Evolutionary conservation across 2,888 invertebrate genomes (phyloP).

Genomic region (Bimastos eiseni): DNA sequence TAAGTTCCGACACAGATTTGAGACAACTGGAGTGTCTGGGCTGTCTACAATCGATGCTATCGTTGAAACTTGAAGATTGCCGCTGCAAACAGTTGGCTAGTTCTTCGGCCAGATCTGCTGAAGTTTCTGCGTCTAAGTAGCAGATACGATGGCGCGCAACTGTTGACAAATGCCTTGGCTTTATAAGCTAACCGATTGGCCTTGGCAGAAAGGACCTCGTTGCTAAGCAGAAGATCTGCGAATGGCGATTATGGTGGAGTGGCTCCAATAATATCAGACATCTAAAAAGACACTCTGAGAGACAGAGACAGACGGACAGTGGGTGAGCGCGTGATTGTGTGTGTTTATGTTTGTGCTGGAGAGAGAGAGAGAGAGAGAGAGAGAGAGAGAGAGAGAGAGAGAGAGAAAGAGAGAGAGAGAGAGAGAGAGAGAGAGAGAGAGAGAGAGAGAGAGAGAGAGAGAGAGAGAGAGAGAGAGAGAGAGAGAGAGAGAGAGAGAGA

Average conservation of each 20-base stretch:
- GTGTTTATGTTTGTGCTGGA: too few relatives aligned
- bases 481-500: conserved; percentile 37
- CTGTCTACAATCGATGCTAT: too few relatives aligned
- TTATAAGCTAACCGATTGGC: neutral
- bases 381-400: conserved; percentile 7
- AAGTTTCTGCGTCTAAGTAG: neutral
- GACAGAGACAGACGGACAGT: neutral
- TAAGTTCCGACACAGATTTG: too few relatives aligned
- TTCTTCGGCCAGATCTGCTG: neutral
- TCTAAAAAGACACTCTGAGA: neutral
- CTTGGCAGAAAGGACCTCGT: neutral
- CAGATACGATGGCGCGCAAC: neutral
- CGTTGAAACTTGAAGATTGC: neutral
- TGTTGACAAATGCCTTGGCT: neutral
- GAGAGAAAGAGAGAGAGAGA: neutral
- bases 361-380: neutral
- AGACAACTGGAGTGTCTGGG: too few relatives aligned
- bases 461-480: conserved; percentile 36
- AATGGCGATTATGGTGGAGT: neutral
- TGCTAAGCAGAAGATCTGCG: neutral
- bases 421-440: conserved; percentile 4
- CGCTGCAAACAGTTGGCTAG: neutral
- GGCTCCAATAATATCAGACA: neutral
- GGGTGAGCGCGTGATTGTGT: too few relatives aligned
- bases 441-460: conserved; percentile 23